phyloP scores from a whole-genome alignment of 2,113 vertebrate genomes.

The Syngnathoides biaculeatus region DNA sequence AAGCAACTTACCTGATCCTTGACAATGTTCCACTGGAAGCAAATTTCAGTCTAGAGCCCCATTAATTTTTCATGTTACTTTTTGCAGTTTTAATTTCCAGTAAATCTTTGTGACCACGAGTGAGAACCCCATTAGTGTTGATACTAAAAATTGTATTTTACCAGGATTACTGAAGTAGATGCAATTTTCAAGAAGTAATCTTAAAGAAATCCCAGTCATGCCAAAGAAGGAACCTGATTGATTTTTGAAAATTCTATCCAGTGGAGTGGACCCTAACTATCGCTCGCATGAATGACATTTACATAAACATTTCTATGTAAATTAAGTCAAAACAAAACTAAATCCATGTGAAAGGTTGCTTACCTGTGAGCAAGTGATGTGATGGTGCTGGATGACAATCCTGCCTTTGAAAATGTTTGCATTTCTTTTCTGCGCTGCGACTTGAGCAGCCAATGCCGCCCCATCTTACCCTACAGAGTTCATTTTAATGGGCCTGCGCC shows the following conservation, averaged over 20 bases:
- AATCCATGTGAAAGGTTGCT: constrained; percentile 9
- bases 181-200: neutral
- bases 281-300: too few relatives aligned
- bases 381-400: neutral
- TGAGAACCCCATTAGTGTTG: too few relatives aligned
- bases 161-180: neutral
- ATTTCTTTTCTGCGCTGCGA: neutral
- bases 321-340: neutral
- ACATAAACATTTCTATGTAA: neutral
- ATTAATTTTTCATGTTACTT: too few relatives aligned
- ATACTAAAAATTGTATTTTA: too few relatives aligned
- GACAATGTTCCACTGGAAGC: too few relatives aligned
- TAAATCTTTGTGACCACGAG: neutral
- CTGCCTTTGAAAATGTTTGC: neutral
- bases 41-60: too few relatives aligned
- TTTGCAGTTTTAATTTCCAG: neutral
- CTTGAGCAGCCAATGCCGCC: neutral
- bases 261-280: too few relatives aligned
- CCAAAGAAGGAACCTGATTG: neutral
- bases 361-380: constrained; percentile 45
- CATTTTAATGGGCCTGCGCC: constrained; percentile 44
- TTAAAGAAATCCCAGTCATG: neutral
- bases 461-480: neutral
- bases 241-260: neutral
- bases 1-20: too few relatives aligned